phyloP scores from a whole-genome alignment of 2,888 invertebrate species.

The Cetonia aurata region DNA sequence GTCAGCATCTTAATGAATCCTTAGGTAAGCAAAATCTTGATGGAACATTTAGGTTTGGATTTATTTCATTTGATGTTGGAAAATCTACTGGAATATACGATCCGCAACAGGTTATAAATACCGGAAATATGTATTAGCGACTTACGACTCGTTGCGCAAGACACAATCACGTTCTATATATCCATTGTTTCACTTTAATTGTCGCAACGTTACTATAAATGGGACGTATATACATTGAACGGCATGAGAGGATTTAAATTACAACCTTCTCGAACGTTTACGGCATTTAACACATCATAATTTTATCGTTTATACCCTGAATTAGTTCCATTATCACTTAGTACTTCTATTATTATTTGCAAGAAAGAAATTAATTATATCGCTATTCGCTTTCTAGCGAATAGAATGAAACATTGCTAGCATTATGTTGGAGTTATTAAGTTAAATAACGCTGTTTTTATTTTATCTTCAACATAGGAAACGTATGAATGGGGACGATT shows the following conservation, averaged over 20 bases:
- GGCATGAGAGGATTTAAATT: slow-evolving; percentile 18
- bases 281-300: slow-evolving; percentile 21
- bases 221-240: neutral
- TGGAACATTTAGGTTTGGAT: neutral
- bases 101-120: slow-evolving; percentile 31
- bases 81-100: neutral
- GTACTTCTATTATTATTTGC: too few species aligned
- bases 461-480: neutral
- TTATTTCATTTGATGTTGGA: slow-evolving; percentile 10
- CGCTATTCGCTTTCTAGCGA: too few species aligned
- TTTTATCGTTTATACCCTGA: slow-evolving; percentile 5
- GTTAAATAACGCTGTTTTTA: too few species aligned
- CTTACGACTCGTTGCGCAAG: neutral
- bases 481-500: neutral
- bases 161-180: slow-evolving; percentile 9
- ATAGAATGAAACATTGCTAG: too few species aligned
- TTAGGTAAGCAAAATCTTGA: too few species aligned
- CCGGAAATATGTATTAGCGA: slow-evolving; percentile 18
- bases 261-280: slow-evolving; percentile 9
- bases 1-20: too few species aligned
- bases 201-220: slow-evolving; percentile 14
- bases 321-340: slow-evolving; percentile 10
- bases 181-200: slow-evolving; percentile 25
- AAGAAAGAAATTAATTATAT: too few species aligned
- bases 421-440: neutral